Conservation (phyloP, 2,797 vertebrate species). For the Enteromius thamalakanensis region DNA sequence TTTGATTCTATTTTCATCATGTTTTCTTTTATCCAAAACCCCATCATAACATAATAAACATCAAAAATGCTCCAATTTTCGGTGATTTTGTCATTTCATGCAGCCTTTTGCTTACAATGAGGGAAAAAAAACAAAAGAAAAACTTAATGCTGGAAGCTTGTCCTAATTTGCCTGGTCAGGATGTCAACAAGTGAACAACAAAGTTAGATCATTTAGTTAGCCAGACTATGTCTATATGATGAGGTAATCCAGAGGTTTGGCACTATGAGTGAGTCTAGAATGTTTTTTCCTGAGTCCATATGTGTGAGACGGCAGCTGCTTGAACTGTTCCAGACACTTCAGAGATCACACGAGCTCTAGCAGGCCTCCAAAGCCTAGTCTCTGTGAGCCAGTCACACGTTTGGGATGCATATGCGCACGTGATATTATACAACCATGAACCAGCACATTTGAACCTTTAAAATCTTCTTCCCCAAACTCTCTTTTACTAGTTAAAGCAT, state of each 20-base stretch:
- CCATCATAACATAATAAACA: background rate
- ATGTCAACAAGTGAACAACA: slow-evolving; percentile 24
- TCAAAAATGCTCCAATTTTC: background rate
- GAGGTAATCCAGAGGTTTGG: slow-evolving; percentile 1
- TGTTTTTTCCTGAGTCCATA: slow-evolving; percentile 16
- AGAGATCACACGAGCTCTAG: slow-evolving; percentile 23
- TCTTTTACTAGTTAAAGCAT: slow-evolving; percentile 19
- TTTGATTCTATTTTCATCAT: slow-evolving; percentile 5
- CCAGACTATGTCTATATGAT: slow-evolving; percentile 14
- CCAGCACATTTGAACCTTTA: slow-evolving; percentile 34
- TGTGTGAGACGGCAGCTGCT: slow-evolving; percentile 7
- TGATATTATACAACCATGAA: slow-evolving; percentile 39
- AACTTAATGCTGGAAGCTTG: background rate
- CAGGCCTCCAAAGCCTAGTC: slow-evolving; percentile 26
- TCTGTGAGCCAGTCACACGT: slow-evolving; percentile 50
- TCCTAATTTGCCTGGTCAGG: background rate
- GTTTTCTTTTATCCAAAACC: background rate
- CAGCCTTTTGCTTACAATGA: background rate
- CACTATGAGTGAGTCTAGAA: slow-evolving; percentile 6
- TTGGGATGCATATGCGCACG: slow-evolving; percentile 48
- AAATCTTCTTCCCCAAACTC: slow-evolving; percentile 21
- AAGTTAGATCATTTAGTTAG: slow-evolving; percentile 1
- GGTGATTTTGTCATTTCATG: background rate
- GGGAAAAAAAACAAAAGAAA: background rate
- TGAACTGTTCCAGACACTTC: slow-evolving; percentile 43